Evolutionary conservation across 2,888 invertebrate species (phyloP), one percentile per base, ranked within the genome.

Genomic region (Trichopoda pennipes): DNA sequence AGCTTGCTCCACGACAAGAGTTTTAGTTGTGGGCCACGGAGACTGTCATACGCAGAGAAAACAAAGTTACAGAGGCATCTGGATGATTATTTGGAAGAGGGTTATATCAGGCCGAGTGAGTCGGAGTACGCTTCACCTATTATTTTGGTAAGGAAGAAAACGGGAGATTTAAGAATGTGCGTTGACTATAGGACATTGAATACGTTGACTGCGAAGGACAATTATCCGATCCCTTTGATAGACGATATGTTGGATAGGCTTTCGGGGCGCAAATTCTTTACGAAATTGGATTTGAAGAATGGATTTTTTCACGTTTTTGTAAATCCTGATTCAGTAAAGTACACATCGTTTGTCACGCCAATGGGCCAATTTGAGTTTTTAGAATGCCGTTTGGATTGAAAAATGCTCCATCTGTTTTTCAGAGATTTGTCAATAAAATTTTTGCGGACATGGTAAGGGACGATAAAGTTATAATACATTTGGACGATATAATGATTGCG

Each of bases 401-500:
- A 4, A 58, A 58, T 14, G 35, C 38, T 3, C 19, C 49, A 0
- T 58, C n/a, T n/a, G n/a, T n/a, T n/a, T n/a, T n/a, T n/a, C n/a
- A n/a, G n/a, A n/a, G n/a, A n/a, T n/a, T n/a, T 58, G 35, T 58
- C 1, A 58, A 58, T 58, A 58, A 19, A 9, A 19, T 58, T n/a
- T 58, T 58, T 38, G 10, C 19, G 1, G 58, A 58, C 6, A 58
- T 58, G 35, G 58, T 58, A 4, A 58, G 14, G 7, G 35, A 35
- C 17, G 58, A 38, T 35, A 38, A 17, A 10, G 12, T 58, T 35
- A 42, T 68, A 38, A 42, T 81, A n/a, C 81, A 84, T 61, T 58
- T 84, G 32, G 81, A 84, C 42, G 77, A 81, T 14, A 80, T 84
- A 16, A 77, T 81, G 76, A 74, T 84, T 55, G 80, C 81, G 1